Conservation (phyloP, 2,797 vertebrate species). For the Syndactyla subalaris region DNA sequence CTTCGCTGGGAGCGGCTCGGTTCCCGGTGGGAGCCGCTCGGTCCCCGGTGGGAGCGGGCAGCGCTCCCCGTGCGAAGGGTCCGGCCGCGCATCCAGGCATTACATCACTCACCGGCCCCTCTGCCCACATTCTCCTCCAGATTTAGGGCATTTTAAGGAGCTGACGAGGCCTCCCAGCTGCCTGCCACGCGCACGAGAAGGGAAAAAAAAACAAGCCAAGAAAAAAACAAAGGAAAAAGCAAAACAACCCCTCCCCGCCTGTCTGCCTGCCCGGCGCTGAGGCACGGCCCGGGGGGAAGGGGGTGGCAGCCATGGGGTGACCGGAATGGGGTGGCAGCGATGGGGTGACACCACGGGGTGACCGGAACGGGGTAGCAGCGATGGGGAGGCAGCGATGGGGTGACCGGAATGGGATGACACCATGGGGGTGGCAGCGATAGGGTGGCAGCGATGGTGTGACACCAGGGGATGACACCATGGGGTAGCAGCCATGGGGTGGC, state of each 20-base stretch:
- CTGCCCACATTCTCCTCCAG: background rate
- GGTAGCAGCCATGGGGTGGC: background rate
- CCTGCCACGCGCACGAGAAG: background rate
- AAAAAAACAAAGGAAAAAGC: background rate
- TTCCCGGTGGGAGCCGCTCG: no score
- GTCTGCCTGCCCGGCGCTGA: background rate
- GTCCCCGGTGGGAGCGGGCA: background rate
- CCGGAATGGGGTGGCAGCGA: background rate
- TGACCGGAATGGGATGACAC: no score
- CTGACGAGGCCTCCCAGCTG: background rate
- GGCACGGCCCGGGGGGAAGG: background rate
- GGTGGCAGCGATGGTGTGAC: no score
- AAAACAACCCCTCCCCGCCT: background rate
- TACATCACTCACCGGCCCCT: background rate
- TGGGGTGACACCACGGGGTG: background rate
- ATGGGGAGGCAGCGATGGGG: background rate
- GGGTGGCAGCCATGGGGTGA: background rate
- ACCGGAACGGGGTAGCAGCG: background rate
- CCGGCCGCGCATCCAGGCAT: background rate
- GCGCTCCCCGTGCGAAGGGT: background rate
- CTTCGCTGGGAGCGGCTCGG: background rate
- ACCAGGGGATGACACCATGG: no score
- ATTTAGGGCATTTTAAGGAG: background rate
- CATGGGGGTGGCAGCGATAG: background rate
- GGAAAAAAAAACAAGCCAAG: background rate